Conservation (phyloP, 92 coral and sea anemone species). For the Porites evermanni region DNA sequence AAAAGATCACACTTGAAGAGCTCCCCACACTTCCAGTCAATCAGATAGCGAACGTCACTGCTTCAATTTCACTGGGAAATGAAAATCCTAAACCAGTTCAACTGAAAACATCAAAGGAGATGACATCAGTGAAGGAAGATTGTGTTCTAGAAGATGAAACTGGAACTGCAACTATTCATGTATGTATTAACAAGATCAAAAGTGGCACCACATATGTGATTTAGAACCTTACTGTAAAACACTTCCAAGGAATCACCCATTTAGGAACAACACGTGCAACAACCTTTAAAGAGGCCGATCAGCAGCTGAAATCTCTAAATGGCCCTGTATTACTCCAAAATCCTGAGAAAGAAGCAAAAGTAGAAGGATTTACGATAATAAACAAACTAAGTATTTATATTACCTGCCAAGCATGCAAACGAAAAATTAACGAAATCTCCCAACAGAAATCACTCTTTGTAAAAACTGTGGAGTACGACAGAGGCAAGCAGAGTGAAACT, state of each 20-base stretch:
- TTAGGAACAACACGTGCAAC: constrained; percentile 59
- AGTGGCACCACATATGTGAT: constrained; percentile 49
- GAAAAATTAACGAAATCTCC: constrained; percentile 55
- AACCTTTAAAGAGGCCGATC: constrained; percentile 46
- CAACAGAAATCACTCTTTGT: background rate
- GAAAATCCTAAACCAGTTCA: constrained; percentile 34
- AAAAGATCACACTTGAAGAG: constrained; percentile 28
- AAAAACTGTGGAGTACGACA: constrained; percentile 16
- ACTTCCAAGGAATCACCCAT: constrained; percentile 63
- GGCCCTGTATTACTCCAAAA: constrained; percentile 30
- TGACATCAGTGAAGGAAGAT: constrained; percentile 67
- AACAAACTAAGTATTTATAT: constrained; percentile 59
- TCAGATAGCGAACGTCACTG: constrained; percentile 64
- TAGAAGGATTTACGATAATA: constrained; percentile 23
- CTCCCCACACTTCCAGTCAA: constrained; percentile 40
- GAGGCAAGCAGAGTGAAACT: constrained; percentile 11
- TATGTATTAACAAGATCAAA: constrained; percentile 24
- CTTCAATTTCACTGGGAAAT: constrained; percentile 14
- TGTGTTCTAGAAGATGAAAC: constrained; percentile 66
- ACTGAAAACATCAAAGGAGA: constrained; percentile 38
- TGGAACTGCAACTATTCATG: constrained; percentile 62
- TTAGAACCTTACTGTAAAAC: constrained; percentile 63
- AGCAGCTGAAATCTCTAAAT: constrained; percentile 37
- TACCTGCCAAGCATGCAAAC: constrained; percentile 59
- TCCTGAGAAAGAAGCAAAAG: constrained; percentile 36